Evolutionary conservation across 1,140 invertebrate genomes (phyloP), one percentile per base, ranked within the genome.

Genomic region (Tenebrio molitor): DNA sequence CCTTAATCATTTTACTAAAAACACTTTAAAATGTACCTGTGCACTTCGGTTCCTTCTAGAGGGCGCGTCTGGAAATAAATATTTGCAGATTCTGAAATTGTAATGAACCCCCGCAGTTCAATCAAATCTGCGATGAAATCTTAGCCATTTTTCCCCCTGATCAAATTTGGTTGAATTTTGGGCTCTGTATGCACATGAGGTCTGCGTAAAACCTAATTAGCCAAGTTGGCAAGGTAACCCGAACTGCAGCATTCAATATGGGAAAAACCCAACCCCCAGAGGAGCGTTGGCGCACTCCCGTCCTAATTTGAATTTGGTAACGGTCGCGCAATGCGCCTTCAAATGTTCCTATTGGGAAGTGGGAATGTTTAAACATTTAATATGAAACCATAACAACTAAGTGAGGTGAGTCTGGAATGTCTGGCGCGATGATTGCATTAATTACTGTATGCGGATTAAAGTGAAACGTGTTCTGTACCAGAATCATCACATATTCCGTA

Each of bases 401-500:
- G 14, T 46, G 29, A 58, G 21, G 50, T 58, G 50, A 29, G 8
- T 58, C 15, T 16, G 8, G 50, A 25, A 14, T 58, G 15, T 58
- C 50, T 58, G 21, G 21, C 15, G 23, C 50, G 50, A 58, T 33
- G 50, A 58, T 58, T 58, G 23, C 50, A 58, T 58, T 58, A 58
- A 58, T 58, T 58, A 58, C 21, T 14, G 50, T n/a, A 12, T 29
- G 23, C 23, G 50, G 50, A 58, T 58, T 58, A 58, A 58, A 58
- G 50, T 58, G 50, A 58, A 58, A 58, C 50, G 50, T 58, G 50
- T 58, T 58, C 50, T 58, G 21, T 29, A 25, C 50, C 50, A 29
- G 50, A 58, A 58, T 58, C 50, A 58, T 58, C 50, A 29, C 50
- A 58, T 58, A 58, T 58, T 58, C 50, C 21, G 50, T 29, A 58